These are phyloP conservation scores for Uloborus diversus DNA, from an alignment of 1,140 invertebrate genomes.

Conservation along the genomic window DNA sequence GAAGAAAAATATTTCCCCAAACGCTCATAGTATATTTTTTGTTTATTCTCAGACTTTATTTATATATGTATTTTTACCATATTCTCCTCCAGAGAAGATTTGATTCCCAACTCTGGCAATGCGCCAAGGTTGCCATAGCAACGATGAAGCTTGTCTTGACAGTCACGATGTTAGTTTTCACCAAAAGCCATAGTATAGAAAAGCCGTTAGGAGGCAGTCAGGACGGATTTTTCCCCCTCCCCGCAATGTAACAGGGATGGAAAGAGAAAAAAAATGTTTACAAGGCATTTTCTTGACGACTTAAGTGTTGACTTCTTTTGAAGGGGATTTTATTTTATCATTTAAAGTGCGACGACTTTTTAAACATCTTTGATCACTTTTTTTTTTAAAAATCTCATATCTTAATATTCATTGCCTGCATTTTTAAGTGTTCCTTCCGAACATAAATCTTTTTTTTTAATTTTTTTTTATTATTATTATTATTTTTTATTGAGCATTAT, in stretches of 20 bases:
- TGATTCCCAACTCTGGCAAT: slow-evolving; percentile 36
- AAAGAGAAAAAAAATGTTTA: slow-evolving; percentile 15
- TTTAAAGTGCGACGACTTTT: not conserved
- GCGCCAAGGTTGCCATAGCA: slow-evolving; percentile 34
- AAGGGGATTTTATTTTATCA: not conserved
- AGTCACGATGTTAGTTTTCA: slow-evolving; percentile 40
- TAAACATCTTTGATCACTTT: too few species aligned
- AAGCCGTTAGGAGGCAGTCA: not conserved
- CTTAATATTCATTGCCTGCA: too few species aligned
- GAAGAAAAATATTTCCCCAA: too few species aligned
- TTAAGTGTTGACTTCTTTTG: not conserved
- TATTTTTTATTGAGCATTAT: too few species aligned
- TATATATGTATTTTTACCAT: not conserved
- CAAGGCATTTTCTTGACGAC: not conserved
- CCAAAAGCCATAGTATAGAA: slow-evolving; percentile 25
- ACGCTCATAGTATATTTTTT: too few species aligned
- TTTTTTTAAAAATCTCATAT: too few species aligned
- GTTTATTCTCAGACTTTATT: too few species aligned
- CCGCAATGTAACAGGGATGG: not conserved
- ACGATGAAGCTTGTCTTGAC: slow-evolving; percentile 38
- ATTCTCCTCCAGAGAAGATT: slow-evolving; percentile 3
- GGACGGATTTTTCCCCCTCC: not conserved
- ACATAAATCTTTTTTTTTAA: too few species aligned
- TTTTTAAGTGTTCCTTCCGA: too few species aligned
- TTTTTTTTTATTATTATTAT: too few species aligned